phyloP scores from a whole-genome alignment of 2,113 vertebrate species.

The Pituophis catenifer region DNA sequence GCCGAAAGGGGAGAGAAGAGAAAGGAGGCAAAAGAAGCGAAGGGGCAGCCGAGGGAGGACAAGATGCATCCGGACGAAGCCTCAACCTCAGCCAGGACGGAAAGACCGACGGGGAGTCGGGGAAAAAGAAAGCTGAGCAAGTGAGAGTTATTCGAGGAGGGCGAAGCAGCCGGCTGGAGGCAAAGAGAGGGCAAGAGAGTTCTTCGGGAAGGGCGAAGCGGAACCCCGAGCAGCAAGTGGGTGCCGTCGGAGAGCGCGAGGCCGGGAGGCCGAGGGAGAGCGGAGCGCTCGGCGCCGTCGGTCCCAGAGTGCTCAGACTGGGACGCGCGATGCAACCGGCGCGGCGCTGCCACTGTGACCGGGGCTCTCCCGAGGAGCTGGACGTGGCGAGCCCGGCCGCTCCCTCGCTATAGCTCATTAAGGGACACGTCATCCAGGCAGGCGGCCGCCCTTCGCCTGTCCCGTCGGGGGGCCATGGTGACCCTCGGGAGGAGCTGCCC shows the following conservation, averaged over 20 bases:
- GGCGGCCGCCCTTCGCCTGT: conserved; percentile 8
- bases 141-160: not conserved
- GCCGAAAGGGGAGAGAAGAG: not conserved
- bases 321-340: not conserved
- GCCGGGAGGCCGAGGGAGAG: not conserved
- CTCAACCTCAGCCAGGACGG: not conserved
- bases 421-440: conserved; percentile 32
- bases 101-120: not conserved
- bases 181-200: not conserved
- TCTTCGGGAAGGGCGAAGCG: not conserved
- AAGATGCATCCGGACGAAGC: too few species aligned
- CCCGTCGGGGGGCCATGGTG: conserved; percentile 39
- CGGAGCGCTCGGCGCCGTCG: not conserved
- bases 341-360: not conserved
- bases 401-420: conserved; percentile 15
- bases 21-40: conserved; percentile 13
- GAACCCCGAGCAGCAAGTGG: conserved; percentile 15
- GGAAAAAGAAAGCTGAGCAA: not conserved
- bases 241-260: not conserved
- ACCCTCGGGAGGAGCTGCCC: conserved; percentile 23
- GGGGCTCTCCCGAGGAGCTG: not conserved
- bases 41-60: not conserved
- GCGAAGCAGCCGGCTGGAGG: not conserved
- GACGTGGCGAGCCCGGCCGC: not conserved
- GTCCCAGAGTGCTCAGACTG: not conserved